These are phyloP conservation scores for Chionis minor DNA, from an alignment of 2,113 vertebrate genomes.

Conservation along the genomic window DNA sequence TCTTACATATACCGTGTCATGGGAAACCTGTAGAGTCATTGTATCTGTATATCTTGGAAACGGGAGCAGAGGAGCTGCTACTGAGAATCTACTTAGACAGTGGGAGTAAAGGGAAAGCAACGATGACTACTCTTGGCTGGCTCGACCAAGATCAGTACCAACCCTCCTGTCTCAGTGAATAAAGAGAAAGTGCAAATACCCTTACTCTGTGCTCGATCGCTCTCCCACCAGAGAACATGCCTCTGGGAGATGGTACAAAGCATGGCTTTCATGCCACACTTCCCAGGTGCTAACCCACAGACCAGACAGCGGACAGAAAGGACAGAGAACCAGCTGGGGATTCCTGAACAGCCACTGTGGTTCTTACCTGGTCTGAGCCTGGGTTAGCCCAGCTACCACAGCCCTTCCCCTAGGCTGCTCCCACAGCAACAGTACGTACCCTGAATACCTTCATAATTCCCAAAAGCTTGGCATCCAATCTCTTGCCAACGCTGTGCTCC, in stretches of 20 bases:
- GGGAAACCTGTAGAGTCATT: not conserved
- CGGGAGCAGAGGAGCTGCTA: not conserved
- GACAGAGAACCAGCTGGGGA: not conserved
- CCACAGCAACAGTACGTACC: not conserved
- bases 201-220: not conserved
- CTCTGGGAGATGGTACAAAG: not conserved
- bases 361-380: not conserved
- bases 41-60: not conserved
- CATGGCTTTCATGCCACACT: accelerated
- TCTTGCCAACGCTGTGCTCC: accelerated
- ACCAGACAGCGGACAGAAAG: not conserved
- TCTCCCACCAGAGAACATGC: not conserved
- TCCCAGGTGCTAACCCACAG: not conserved
- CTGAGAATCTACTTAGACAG: not conserved
- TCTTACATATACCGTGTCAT: not conserved
- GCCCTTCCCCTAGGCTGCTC: not conserved
- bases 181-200: not conserved
- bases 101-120: not conserved
- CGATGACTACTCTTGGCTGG: not conserved
- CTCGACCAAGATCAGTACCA: not conserved
- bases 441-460: not conserved
- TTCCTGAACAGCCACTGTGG: not conserved
- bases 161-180: not conserved
- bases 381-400: not conserved
- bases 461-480: not conserved